Base-by-base conservation (phyloP, 2,113 vertebrate species). In the Aplodontia rufa region DNA sequence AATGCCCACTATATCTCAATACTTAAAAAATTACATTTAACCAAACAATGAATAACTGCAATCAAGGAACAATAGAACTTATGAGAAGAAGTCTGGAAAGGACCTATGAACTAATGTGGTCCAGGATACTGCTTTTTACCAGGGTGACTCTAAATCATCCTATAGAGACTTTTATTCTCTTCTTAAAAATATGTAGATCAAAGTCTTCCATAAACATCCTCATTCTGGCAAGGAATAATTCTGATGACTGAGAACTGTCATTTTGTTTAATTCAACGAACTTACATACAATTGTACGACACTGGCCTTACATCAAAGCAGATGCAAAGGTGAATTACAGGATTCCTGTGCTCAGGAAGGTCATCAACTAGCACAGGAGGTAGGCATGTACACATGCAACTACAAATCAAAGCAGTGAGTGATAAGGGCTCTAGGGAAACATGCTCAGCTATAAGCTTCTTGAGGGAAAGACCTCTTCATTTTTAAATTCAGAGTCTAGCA, bases 221-320 rank as follows among this genome's bases (percentile, higher is more conserved):
- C 35, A 69, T 81, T 85, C 60, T 81, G 66, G 55, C 35, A 90
- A 87, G 91, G 91, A 72, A 85, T 64, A 83, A 76, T 68, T 49
- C 42, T 17, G 71, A 82, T 75, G 35, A 9, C 69, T 74, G 81
- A 90, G 71, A 87, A 78, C n/a, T 10, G 10, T 49, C 75, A 83
- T 76, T 94, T 62, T 42, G 10, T 32, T 55, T 92, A 81, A 90
- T 55, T 92, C 32, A 81, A 45, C 42, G 37, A 60, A 80, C 17
- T 79, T 58, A 71, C 4, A 22, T 62, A 32, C 47, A 88, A 28
- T 80, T 71, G 22, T 60, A 45, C 74, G 88, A 87, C 84, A 37
- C 2, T 40, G 8, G 58, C 35, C 7, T 42, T 42, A 6, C 22
- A 42, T 55, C 68, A 49, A 7, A 37, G 37, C 19, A 72, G 69